Evolutionary conservation across 2,797 vertebrate genomes (phyloP), one percentile per base, ranked within the genome.

Genomic region (Gallirallus australis): DNA sequence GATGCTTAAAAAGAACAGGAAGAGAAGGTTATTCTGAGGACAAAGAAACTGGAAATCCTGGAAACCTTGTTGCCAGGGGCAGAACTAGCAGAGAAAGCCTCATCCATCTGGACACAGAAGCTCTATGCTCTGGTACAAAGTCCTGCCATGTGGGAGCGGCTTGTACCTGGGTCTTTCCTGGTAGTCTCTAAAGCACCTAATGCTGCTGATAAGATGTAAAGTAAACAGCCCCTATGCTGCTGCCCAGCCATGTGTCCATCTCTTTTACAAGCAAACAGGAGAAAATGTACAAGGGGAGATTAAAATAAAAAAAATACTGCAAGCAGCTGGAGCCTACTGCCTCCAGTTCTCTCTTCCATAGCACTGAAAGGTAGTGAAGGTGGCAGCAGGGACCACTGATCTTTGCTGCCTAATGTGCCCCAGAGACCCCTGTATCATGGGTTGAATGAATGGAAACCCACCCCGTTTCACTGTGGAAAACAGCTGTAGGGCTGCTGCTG

Each of bases 141-240:
- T 94, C 89, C 93, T 85, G 53, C 33, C 79, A 33, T 61, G 50
- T 50, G 87, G 89, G 93, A 91, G 88, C 1, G 47, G 78, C 77
- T 86, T 2, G 6, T 81, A 82, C 60, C 91, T 61, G 79, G 39
- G n/a, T 66, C 76, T 90, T 92, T 90, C 71, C 77, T 75, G 82
- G 39, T 57, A 94, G 66, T 57, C 57, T 89, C 45, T 88, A 73
- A 68, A 87, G 85, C 50, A 85, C 63, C 66, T 85, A 77, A 72
- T 78, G 60, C 45, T 90, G 83, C 72, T 94, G 89, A 92, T 96
- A 97, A 96, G 75, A 50, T 57, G 42, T 47, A 86, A 93, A 95
- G 85, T 79, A 96, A 94, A 97, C 91, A 89, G 77, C n/a, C 56
- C 69, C 54, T 35, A 33, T 0, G 4, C 57, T 89, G 82, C 82